Base-by-base conservation (phyloP, 2,888 invertebrate genomes). In the Drosophila nr. perissopoda region DNA sequence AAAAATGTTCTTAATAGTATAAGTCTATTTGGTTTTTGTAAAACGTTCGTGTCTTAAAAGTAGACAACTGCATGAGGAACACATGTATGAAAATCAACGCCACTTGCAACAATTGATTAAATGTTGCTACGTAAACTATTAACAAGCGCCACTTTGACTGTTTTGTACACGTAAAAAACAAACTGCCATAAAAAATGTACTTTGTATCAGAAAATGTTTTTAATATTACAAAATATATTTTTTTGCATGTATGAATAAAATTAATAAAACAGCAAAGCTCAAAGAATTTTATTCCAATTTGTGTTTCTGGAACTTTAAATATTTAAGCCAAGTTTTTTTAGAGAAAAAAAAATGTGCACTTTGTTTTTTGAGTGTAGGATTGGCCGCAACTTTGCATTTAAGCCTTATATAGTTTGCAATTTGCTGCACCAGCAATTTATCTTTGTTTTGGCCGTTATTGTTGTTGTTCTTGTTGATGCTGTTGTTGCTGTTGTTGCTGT, bases 391-490 rank as follows among this genome's bases (percentile, higher is more conserved):
- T 80, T 88, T 81, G 85, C 81, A 81, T 88, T 86, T 83, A 80
- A 79, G 72, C 82, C 83, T 80, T 86, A 86, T 78, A 86, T 86
- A 82, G 88, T 82, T 85, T 84, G 80, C 86, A 86, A 86, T 82
- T 86, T 86, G 83, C 75, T 79, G 74, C 64, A 71, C 80, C 78
- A 70, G 80, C 88, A 79, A 88, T 86, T 86, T 88, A 86, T 88
- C 88, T 88, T 82, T 85, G 76, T 74, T 83, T 75, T 42, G 49
- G n/a, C 51, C 57, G 74, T 62, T 75, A 61, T 42, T 76, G 68
- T 18, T 58, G 42, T 61, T 29, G 51, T 49, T 60, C 27, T 5
- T 65, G 74, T 65, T 74, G 77, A 33, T 66, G 46, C 29, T 62
- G 64, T 13, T 61, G 69, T 21, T 62, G 66, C 31, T 65, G 76